phyloP scores from a whole-genome alignment of 2,797 vertebrate species.

The Cryptoblepharus egeriae region DNA sequence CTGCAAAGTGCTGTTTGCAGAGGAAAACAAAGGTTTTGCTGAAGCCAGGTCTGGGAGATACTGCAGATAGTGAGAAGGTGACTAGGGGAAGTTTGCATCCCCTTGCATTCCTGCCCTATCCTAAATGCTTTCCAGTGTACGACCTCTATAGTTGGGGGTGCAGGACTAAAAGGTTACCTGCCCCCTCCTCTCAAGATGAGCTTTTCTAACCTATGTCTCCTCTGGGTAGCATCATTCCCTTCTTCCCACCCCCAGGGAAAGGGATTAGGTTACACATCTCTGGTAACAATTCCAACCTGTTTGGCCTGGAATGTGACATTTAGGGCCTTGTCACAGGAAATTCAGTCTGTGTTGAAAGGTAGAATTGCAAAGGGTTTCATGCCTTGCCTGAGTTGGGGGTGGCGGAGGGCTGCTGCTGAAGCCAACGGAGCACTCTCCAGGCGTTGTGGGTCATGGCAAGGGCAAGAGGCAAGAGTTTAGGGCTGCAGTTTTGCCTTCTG shows the following conservation, averaged over 20 bases:
- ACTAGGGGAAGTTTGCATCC: background rate
- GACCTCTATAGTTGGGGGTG: background rate
- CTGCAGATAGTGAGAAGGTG: slow-evolving; percentile 6
- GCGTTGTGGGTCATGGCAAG: slow-evolving; percentile 49
- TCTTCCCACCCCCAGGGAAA: slow-evolving; percentile 14
- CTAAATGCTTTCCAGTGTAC: background rate
- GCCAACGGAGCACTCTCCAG: slow-evolving; percentile 30
- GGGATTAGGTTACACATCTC: slow-evolving; percentile 45
- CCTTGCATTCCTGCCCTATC: background rate
- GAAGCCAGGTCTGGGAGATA: background rate
- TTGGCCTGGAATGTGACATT: slow-evolving; percentile 60
- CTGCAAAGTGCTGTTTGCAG: background rate
- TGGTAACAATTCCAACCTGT: slow-evolving; percentile 62
- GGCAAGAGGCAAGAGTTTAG: slow-evolving; percentile 34
- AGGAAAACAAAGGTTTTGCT: slow-evolving; percentile 12
- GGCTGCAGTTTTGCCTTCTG: background rate
- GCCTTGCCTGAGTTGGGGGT: slow-evolving; percentile 54
- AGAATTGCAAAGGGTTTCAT: slow-evolving; percentile 62
- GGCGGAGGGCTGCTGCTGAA: background rate
- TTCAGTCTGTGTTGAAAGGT: slow-evolving; percentile 65
- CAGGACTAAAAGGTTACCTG: background rate
- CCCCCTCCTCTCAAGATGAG: background rate
- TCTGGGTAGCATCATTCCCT: slow-evolving; percentile 17
- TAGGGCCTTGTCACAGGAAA: slow-evolving; percentile 63
- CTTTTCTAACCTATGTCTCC: slow-evolving; percentile 14